A percentile compares a stretch with the other conserved stretches of the same genome.
phyloP scores from a whole-genome alignment of 2,888 invertebrate genomes.

The Priocnemis perturbator region DNA sequence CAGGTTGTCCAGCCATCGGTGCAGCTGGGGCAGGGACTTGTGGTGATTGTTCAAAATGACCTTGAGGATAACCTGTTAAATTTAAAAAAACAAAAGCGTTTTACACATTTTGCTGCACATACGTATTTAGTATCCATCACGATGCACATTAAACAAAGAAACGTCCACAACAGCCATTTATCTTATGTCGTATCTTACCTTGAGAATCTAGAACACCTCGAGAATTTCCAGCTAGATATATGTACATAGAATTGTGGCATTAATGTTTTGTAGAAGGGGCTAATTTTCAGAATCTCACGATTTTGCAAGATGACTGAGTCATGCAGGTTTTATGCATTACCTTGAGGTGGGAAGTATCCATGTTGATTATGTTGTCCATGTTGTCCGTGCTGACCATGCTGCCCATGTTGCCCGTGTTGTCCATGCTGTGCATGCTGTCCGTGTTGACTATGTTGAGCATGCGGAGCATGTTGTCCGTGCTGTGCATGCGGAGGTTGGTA shows the following conservation, averaged over 20 bases:
- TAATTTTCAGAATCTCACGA: no score
- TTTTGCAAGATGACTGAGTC: no score
- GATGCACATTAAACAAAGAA: not conserved
- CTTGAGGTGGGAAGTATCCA: constrained; percentile 71
- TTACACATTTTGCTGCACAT: constrained; percentile 1
- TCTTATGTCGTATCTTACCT: constrained; percentile 63
- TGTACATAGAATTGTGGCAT: constrained; percentile 59
- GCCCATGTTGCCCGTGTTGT: constrained; percentile 62
- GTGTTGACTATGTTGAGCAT: constrained; percentile 54
- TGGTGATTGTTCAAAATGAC: constrained; percentile 69
- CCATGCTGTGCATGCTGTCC: constrained; percentile 39
- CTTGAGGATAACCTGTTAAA: constrained; percentile 66
- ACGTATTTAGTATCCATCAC: not conserved
- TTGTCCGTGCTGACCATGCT: constrained; percentile 55
- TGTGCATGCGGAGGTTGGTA: constrained; percentile 67
- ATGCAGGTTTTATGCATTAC: constrained; percentile 44
- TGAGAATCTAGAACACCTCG: constrained; percentile 72
- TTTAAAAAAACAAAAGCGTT: constrained; percentile 5
- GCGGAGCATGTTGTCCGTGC: constrained; percentile 57
- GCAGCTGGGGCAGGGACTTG: constrained; percentile 65
- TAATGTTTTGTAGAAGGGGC: constrained; percentile 29
- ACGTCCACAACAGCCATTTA: not conserved
- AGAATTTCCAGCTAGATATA: constrained; percentile 72
- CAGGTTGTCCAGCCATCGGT: constrained; percentile 67
- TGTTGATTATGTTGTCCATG: constrained; percentile 54